Base-by-base conservation (phyloP, 2,888 invertebrate genomes). In the Acanthococcus lagerstroemiae region DNA sequence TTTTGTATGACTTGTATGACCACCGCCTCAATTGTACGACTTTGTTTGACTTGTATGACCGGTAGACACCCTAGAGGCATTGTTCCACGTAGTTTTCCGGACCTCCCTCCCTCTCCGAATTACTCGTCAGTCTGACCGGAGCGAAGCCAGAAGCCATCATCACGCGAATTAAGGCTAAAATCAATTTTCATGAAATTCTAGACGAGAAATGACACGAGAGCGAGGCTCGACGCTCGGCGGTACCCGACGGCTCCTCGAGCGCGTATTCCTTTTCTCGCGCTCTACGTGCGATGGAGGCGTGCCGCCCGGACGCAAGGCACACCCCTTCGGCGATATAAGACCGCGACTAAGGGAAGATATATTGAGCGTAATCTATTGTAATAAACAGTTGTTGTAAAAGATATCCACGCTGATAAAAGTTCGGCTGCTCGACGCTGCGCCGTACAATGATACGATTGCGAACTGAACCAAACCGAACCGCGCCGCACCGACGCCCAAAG, bases 321-420 rank as follows among this genome's bases (percentile, higher is more conserved):
- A 58, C 58, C 58, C 58, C 45, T 6, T 30, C 44, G 58, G 58
- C 58, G 58, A 58, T 58, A 56, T 56, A 56, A 37, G 30, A 56
- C 37, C 26, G 45, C 24, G 58, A 25, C 58, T 58, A 46, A 58
- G 58, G 58, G 58, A 58, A 58, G 58, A 58, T 58, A 46, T 58
- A 44, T 44, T 46, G 58, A 45, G 26, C 58, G 58, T 44, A 58
- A 58, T 58, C 58, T 48, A 58, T 52, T 22, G 37, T 63, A 63
- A 63, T 63, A 63, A 63, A 63, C 63, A 54, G 63, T 63, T 54
- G 63, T 63, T 63, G 63, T 63, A 63, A 63, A 63, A 63, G 63
- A 63, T 63, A 63, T 63, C 63, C 63, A 48, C 52, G 27, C 22
- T 54, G 63, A 63, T 63, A 63, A 63, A 19, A 37, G 37, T 37